Evolutionary conservation across 1,140 invertebrate species (phyloP).

Genomic region (Drosophila tsacasi): DNA sequence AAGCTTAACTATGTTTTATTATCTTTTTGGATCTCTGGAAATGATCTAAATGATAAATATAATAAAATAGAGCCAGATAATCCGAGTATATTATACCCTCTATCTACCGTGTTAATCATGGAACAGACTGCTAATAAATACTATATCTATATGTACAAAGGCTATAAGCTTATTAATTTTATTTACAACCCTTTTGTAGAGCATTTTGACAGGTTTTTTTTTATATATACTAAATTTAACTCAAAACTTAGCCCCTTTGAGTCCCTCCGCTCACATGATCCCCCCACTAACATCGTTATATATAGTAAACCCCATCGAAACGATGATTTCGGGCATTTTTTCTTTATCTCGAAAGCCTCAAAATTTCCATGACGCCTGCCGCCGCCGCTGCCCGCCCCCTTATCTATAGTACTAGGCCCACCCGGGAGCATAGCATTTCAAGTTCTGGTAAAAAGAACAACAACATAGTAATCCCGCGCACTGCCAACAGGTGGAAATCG

Average conservation of each 20-base stretch:
- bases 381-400: background rate
- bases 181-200: background rate
- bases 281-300: background rate
- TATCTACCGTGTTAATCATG: background rate
- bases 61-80: background rate
- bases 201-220: background rate
- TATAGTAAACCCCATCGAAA: constrained; percentile 4
- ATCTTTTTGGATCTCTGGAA: background rate
- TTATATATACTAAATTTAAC: background rate
- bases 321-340: constrained; percentile 9
- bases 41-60: background rate
- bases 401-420: constrained; percentile 15
- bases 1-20: background rate
- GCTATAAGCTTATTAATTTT: background rate
- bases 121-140: background rate
- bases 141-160: background rate
- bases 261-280: background rate
- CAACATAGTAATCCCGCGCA: constrained; percentile 1
- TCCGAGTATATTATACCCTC: background rate
- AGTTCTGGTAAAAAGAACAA: background rate
- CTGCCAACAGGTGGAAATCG: constrained; percentile 24
- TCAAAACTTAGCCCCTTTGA: background rate
- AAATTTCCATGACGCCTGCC: constrained; percentile 47
- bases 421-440: constrained; percentile 17
- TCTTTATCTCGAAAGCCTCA: constrained; percentile 19